Evolutionary conservation across 2,113 vertebrate genomes (phyloP).

Genomic region (Phrynocephalus versicolor): DNA sequence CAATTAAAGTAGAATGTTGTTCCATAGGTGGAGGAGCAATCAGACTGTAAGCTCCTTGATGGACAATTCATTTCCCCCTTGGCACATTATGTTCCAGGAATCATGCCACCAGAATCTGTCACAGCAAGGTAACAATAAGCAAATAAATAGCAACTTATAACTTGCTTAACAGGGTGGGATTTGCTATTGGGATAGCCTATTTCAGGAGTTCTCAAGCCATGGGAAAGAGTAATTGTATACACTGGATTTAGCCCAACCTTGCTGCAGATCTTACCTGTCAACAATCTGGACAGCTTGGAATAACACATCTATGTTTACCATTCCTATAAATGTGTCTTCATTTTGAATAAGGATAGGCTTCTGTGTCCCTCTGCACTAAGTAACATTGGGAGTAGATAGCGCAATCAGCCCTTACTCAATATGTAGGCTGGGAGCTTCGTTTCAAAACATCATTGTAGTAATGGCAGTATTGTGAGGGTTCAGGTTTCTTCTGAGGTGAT

Average conservation of each 20-base stretch:
- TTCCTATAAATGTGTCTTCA: too few relatives aligned
- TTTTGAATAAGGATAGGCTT: not conserved
- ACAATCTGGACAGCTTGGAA: not conserved
- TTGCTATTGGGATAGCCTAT: not conserved
- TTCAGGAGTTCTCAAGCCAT: not conserved
- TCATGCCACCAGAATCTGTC: slow-evolving; percentile 89
- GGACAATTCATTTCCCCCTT: slow-evolving; percentile 95
- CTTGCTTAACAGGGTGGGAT: not conserved
- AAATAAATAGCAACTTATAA: not conserved
- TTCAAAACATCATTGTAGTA: too few relatives aligned
- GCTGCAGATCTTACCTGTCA: not conserved
- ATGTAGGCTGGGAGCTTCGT: not conserved
- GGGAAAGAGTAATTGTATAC: not conserved
- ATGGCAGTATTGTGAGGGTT: too few relatives aligned
- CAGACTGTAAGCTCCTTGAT: slow-evolving; percentile 90
- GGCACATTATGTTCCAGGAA: slow-evolving; percentile 88
- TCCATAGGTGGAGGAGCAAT: slow-evolving; percentile 86
- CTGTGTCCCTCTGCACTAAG: not conserved
- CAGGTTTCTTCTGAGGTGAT: too few relatives aligned
- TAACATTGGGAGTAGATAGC: not conserved
- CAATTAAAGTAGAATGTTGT: not conserved
- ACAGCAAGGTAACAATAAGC: slow-evolving; percentile 83
- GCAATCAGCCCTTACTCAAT: not conserved
- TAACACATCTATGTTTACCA: not conserved
- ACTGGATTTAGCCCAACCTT: not conserved